Base-by-base conservation (phyloP, 2,888 invertebrate species). In the Sisyra nigra region DNA sequence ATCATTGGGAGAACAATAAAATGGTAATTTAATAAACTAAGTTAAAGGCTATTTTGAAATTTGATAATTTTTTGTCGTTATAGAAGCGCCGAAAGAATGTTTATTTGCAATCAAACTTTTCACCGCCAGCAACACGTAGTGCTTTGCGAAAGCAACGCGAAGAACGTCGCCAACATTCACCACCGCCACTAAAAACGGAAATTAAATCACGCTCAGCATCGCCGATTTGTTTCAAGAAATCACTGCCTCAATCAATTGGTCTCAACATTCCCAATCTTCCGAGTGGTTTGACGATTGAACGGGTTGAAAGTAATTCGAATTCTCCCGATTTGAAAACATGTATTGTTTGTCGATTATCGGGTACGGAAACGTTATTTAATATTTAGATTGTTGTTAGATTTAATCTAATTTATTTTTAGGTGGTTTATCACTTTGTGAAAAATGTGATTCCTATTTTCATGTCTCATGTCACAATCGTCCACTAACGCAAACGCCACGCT, bases 231-330 rank as follows among this genome's bases (percentile, higher is more conserved):
- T 56, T 52, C 44, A 46, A 52, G 6, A 48, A 52, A 19, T 53
- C 54, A 42, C 48, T 53, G 17, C 46, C 51, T 17, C 52, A 50
- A 35, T 54, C 45, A 44, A 57, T 58, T 45, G 49, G 57, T 10
- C 55, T 61, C 24, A 55, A 61, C 40, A 68, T 69, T 51, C 67
- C 68, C 1, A 67, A 68, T 49, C 54, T 70, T 43, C 69, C 70
- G 2, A 63, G 67, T 47, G 66, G 68, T 34, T 53, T 69, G n/a
- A 68, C 68, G 11, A 68, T 70, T 44, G 69, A 69, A 52, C 59
- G 67, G 46, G 62, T 69, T 43, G 64, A 63, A 46, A 54, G 57
- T 10, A 47, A 42, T 32, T 41, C 35, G 19, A 42, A 36, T 3
- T 55, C 56, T 2, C 57, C 59, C 3, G 62, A 62, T 47, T 52